Conservation (phyloP, 1,140 invertebrate genomes). For the Aphaenogaster rudis region DNA sequence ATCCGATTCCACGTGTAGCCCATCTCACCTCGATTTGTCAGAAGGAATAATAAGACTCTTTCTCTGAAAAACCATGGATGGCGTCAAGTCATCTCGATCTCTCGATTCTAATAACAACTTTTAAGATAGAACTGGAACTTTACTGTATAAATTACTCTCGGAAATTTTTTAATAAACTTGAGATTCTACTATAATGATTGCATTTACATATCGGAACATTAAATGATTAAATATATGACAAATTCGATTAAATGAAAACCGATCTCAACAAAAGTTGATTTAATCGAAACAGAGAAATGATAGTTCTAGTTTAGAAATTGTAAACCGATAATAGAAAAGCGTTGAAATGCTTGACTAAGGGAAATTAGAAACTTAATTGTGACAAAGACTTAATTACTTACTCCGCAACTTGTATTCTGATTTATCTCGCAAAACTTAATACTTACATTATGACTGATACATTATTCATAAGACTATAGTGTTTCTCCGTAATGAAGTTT, state of each 20-base stretch:
- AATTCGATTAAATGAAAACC: background rate
- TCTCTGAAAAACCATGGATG: background rate
- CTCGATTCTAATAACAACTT: background rate
- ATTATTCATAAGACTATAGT: constrained; percentile 59
- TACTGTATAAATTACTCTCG: background rate
- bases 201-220: background rate
- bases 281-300: background rate
- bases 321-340: background rate
- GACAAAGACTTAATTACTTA: constrained; percentile 9
- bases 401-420: constrained; percentile 13
- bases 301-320: background rate
- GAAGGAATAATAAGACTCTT: constrained; percentile 4
- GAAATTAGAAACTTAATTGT: constrained; percentile 19
- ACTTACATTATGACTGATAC: constrained; percentile 43
- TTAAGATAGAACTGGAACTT: background rate
- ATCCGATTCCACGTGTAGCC: constrained; percentile 50
- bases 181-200: background rate
- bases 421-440: constrained; percentile 49
- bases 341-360: background rate
- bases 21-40: constrained; percentile 36
- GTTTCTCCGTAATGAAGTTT: constrained; percentile 38
- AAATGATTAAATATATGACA: background rate
- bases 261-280: background rate
- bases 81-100: background rate
- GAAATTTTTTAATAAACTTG: background rate